Evolutionary conservation across 1,140 invertebrate species (phyloP), one percentile per base, ranked within the genome.

Genomic region (Bombus affinis): DNA sequence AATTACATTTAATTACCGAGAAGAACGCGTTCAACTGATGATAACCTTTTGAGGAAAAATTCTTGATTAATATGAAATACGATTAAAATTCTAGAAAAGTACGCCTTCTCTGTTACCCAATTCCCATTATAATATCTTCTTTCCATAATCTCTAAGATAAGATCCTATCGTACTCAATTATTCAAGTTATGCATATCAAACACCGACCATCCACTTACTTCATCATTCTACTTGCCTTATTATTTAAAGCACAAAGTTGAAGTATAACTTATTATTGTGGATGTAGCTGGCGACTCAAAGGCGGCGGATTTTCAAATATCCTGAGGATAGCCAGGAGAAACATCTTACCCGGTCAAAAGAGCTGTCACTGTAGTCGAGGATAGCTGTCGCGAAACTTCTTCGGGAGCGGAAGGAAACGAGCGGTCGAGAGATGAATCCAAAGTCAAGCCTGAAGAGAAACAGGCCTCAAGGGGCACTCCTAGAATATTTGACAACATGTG

Each of bases 401-500:
- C 81, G 32, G 79, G 72, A 68, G 80, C 59, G 83, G 80, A 71
- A 89, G 85, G 59, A 86, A 89, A 88, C 77, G 75, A 88, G 73
- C 66, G 81, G 84, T 82, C 80, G 83, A 78, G 72, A 85, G 88
- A 91, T 77, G 86, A 91, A 88, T 91, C 86, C 71, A 88, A 91
- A 91, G 85, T 91, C 81, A 37, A 62, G 78, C 42, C 82, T 80
- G 82, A 90, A 89, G 85, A 91, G 76, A 76, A 89, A 89, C 81
- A 81, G 86, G 87, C 68, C 90, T 89, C 90, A 32, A 78, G 90
- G 81, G 88, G 78, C 74, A 47, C 57, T 73, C 53, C 53, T 32
- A 28, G 88, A 89, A 91, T 91, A 91, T 91, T 91, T 91, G 90
- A 91, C 83, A 89, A 91, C 88, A 89, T 86, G 90, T 85, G 83